Percentiles rank a stretch among this genome's conserved stretches.
phyloP scores from a whole-genome alignment of 2,113 vertebrate species.

The Alligator mississippiensis region DNA sequence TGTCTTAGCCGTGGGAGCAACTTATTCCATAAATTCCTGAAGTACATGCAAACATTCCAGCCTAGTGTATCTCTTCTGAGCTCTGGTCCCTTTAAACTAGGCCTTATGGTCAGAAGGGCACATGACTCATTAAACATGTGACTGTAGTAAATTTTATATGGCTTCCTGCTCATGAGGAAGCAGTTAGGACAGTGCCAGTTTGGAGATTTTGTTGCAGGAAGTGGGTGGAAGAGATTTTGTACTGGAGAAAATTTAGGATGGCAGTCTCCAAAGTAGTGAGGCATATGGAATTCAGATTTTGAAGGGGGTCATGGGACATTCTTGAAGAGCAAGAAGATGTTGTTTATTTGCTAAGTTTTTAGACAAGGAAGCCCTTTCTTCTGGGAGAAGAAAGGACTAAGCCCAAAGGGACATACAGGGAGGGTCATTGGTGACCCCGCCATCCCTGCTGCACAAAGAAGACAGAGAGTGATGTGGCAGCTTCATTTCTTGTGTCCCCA shows the following conservation, averaged over 20 bases:
- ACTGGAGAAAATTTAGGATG: not conserved
- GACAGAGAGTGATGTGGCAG: too few species aligned
- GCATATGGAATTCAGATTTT: not conserved
- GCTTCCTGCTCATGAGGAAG: conserved; percentile 34
- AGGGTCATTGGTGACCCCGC: not conserved
- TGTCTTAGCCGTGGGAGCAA: conserved; percentile 22
- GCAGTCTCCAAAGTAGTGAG: not conserved
- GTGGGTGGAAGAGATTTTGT: not conserved
- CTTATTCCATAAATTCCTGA: not conserved
- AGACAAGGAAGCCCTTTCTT: not conserved
- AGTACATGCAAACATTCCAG: not conserved
- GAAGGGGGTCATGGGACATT: not conserved
- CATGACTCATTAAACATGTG: conserved; percentile 42
- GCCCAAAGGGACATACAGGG: not conserved
- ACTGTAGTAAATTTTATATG: not conserved
- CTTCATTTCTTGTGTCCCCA: not conserved
- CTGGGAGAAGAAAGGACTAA: not conserved
- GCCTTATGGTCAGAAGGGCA: conserved; percentile 7
- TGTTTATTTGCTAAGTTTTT: not conserved
- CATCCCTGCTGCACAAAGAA: not conserved
- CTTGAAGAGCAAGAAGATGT: not conserved
- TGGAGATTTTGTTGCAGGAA: not conserved
- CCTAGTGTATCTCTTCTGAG: not conserved
- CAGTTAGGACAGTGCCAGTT: not conserved
- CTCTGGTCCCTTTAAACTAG: conserved; percentile 42